Conservation (phyloP, 2,888 invertebrate species). For the Aporophyla nigra region DNA sequence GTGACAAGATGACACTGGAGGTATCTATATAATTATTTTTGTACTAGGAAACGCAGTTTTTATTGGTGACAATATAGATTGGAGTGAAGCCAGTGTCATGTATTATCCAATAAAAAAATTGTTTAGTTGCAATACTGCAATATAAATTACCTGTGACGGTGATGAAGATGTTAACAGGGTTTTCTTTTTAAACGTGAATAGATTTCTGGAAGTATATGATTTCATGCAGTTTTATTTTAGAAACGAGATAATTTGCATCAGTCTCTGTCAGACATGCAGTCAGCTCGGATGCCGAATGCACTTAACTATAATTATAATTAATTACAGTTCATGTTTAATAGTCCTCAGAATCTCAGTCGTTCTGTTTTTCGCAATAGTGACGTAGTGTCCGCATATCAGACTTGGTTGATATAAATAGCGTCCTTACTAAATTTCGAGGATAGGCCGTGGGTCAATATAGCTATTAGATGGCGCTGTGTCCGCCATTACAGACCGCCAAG, state of each 20-base stretch:
- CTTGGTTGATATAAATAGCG: constrained; percentile 42
- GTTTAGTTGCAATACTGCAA: constrained; percentile 10
- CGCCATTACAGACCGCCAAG: constrained; percentile 77
- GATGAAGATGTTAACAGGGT: constrained; percentile 18
- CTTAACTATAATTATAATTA: constrained; percentile 35
- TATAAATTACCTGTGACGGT: constrained; percentile 30
- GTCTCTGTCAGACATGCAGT: constrained; percentile 33
- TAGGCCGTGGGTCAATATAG: constrained; percentile 81
- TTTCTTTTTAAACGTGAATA: constrained; percentile 13
- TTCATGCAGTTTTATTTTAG: constrained; percentile 27
- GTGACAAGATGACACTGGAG: constrained; percentile 40
- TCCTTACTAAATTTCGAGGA: constrained; percentile 43
- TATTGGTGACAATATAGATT: constrained; percentile 41
- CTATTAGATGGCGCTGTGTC: constrained; percentile 82
- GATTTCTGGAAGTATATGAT: constrained; percentile 23
- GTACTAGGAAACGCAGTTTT: constrained; percentile 35
- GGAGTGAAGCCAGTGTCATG: constrained; percentile 53
- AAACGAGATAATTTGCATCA: constrained; percentile 26
- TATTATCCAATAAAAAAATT: constrained; percentile 26
- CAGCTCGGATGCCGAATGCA: constrained; percentile 2
- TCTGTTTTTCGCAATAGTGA: constrained; percentile 42
- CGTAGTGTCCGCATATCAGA: constrained; percentile 47
- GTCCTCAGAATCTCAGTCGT: constrained; percentile 31
- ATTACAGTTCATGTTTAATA: constrained; percentile 34
- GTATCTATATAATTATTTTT: constrained; percentile 37